Evolutionary conservation across 1,140 invertebrate genomes (phyloP).

Genomic region (Pantala flavescens): DNA sequence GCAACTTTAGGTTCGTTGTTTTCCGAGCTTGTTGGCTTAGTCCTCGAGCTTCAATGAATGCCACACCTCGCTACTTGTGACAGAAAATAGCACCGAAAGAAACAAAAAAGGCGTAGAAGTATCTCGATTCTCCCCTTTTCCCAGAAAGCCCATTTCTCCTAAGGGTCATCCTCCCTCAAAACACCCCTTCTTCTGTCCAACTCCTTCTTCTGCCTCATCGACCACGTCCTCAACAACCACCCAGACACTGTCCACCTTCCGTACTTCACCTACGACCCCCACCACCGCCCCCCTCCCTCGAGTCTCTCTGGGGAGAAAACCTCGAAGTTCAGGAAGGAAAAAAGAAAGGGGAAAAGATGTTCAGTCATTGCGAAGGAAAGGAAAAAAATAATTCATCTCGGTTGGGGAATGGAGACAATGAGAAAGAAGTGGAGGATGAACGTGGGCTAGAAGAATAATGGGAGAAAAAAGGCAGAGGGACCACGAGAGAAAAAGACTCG

Average conservation of each 20-base stretch:
- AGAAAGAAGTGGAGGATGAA: background rate
- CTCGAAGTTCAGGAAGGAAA: background rate
- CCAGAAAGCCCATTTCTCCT: background rate
- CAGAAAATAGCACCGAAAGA: background rate
- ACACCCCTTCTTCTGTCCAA: background rate
- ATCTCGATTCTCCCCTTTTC: background rate
- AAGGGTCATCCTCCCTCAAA: slow-evolving; percentile 1
- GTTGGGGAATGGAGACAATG: background rate
- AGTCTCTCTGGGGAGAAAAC: background rate
- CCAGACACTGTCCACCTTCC: background rate
- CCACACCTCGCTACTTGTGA: background rate
- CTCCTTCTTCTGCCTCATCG: background rate
- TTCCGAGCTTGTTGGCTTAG: background rate
- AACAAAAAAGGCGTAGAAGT: background rate
- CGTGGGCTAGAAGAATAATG: background rate
- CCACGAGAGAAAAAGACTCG: background rate
- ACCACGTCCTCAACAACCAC: background rate
- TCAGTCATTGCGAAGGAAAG: background rate
- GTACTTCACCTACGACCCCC: background rate
- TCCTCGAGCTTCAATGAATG: background rate
- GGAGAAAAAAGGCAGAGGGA: background rate
- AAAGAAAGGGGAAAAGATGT: background rate
- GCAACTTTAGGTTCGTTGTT: background rate
- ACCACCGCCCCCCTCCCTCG: background rate
- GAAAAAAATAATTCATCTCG: background rate